phyloP scores from a whole-genome alignment of 1,140 invertebrate species.

The Melanaphis sacchari region DNA sequence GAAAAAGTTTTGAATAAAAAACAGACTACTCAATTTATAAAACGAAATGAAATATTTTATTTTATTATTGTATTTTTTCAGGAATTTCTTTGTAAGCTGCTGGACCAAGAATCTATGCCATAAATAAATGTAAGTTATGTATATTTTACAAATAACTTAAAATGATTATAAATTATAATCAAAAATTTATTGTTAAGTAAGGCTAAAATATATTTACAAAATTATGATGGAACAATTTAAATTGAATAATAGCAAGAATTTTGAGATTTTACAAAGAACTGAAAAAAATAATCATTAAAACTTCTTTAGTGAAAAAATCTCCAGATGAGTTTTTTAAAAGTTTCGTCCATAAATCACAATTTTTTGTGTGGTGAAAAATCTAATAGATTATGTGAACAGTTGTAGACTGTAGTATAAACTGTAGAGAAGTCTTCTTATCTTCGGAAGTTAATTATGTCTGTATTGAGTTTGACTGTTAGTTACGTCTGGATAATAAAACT shows the following conservation, averaged over 20 bases:
- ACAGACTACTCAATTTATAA: background rate
- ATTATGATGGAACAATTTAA: background rate
- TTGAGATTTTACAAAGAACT: background rate
- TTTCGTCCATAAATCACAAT: constrained; percentile 7
- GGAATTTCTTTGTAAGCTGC: constrained; percentile 1
- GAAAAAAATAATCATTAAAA: background rate
- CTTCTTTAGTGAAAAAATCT: background rate
- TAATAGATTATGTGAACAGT: constrained; percentile 5
- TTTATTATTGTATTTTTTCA: constrained; percentile 36
- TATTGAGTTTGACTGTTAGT: background rate
- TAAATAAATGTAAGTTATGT: constrained; percentile 42
- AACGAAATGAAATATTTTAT: constrained; percentile 44
- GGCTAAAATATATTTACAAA: background rate
- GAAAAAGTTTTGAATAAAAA: background rate
- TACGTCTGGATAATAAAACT: background rate
- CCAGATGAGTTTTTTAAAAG: background rate
- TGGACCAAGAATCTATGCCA: constrained; percentile 52
- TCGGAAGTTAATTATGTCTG: background rate
- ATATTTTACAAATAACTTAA: background rate
- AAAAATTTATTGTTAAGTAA: background rate
- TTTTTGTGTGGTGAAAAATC: background rate
- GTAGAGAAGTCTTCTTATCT: background rate
- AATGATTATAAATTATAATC: background rate
- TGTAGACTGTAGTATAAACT: constrained; percentile 26
- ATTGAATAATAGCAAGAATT: background rate